phyloP scores from a whole-genome alignment of 2,888 invertebrate genomes.

The Sminthurides aquaticus region DNA sequence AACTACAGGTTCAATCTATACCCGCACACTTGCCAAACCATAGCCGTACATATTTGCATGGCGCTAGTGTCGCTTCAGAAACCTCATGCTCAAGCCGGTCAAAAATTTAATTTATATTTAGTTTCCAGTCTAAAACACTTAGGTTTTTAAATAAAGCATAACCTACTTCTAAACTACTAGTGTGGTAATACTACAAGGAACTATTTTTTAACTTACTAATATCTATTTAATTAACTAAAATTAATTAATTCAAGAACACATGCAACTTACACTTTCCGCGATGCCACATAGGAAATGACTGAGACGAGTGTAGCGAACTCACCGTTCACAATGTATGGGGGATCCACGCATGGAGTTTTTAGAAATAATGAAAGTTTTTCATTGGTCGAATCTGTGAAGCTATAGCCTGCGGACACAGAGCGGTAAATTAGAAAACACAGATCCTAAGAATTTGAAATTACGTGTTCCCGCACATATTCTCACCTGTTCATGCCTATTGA shows the following conservation, averaged over 20 bases:
- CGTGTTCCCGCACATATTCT: not conserved
- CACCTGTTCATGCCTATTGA: too few species aligned
- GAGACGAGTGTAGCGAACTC: not conserved
- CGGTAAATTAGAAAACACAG: not conserved
- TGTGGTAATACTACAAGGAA: not conserved
- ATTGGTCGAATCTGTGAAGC: too few species aligned
- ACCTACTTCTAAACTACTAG: too few species aligned
- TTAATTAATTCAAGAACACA: conserved; percentile 20
- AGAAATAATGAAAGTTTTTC: too few species aligned
- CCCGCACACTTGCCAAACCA: too few species aligned
- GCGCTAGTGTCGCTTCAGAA: not conserved
- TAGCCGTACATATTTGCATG: too few species aligned
- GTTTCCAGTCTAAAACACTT: not conserved
- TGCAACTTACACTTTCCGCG: conserved; percentile 34
- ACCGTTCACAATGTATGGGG: too few species aligned
- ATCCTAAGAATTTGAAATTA: too few species aligned
- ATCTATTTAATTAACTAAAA: conserved; percentile 2
- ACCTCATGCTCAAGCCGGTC: not conserved
- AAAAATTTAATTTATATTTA: not conserved
- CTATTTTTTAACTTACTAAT: not conserved
- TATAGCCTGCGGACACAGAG: not conserved
- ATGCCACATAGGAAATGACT: conserved; percentile 31
- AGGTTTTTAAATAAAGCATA: too few species aligned
- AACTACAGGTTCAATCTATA: too few species aligned
- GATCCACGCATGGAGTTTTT: too few species aligned